Base-by-base conservation (phyloP, 2,113 vertebrate genomes). In the Hippocampus guttulatus region DNA sequence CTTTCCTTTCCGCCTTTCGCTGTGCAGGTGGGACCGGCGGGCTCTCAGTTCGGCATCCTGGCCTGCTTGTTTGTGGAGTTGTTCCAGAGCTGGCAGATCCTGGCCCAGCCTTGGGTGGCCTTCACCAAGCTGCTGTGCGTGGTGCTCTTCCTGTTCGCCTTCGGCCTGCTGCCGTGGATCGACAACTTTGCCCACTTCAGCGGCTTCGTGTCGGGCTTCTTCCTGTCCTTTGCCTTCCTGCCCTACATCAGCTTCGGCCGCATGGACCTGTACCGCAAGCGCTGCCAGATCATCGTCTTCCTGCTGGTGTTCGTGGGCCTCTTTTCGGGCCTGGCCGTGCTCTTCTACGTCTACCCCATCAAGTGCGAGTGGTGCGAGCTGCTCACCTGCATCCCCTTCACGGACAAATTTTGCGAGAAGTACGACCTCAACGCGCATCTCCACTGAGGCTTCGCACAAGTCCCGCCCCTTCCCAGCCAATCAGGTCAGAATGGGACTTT, bases 331-430 rank as follows among this genome's bases (percentile, higher is more conserved):
- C 93, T 99, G 4, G 95, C 95, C 87, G 93, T 98, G 77, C 93
- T 98, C 75, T 98, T 99, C 88, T 99, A 99, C 65, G 92, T 99
- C 86, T 94, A 94, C 85, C 95, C 96, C 3, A 95, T 99, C 77
- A 96, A 94, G 86, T 99, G 97, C 0, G 94, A 95, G 67, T 99
- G 97, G 96, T 99, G 97, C 0, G 97, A 99, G 86, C 89, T 96
- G 87, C 94, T 99, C 79, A 99, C 97, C 47, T 99, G 97, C 84
- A 98, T 99, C 88, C 97, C 97, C 47, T 97, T 99, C 92, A 99
- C 97, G 8, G 97, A 99, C 94, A 98, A 99, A 77, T 99, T 99
- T 93, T 99, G 96, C 5, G 97, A 97, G 92, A 99, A 99, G 87
- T 99, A 98, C 0, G 96, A 98, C 88, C 94, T 99, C 85, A 96